These are phyloP conservation scores for Rhynchonycteris naso DNA, from an alignment of 2,797 vertebrate genomes.

Conservation along the genomic window DNA sequence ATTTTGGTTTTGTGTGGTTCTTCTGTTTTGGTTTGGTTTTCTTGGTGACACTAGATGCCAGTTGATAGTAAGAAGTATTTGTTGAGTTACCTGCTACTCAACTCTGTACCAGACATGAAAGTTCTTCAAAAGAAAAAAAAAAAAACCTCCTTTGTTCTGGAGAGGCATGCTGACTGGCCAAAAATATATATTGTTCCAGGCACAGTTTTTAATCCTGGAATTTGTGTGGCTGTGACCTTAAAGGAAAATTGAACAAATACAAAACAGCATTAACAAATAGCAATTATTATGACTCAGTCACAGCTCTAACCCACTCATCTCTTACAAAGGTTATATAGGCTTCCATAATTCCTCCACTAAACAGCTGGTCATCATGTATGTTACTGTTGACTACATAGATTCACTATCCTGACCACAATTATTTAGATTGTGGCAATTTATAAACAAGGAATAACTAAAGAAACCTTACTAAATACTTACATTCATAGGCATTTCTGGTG, in stretches of 20 bases:
- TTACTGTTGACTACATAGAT: not conserved
- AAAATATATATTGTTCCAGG: not conserved
- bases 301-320: not conserved
- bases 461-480: not conserved
- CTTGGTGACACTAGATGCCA: not conserved
- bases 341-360: not conserved
- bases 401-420: not conserved
- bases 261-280: not conserved
- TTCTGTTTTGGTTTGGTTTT: not conserved
- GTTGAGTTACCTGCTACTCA: not conserved
- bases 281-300: not conserved
- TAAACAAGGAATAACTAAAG: not conserved
- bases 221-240: not conserved
- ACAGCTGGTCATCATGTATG: rapidly evolving
- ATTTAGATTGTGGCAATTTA: not conserved
- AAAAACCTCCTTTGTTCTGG: not conserved
- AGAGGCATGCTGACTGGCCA: not conserved
- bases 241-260: not conserved
- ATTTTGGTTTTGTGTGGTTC: not conserved
- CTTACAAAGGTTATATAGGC: not conserved
- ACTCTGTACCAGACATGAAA: not conserved
- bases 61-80: not conserved
- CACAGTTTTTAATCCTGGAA: not conserved
- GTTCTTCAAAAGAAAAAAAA: not conserved
- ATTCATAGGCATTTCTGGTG: not conserved